Percentiles rank a stretch among this genome's conserved stretches.
These are phyloP conservation scores for Adelges cooleyi DNA, from an alignment of 1,140 invertebrate genomes.

Conservation along the genomic window DNA sequence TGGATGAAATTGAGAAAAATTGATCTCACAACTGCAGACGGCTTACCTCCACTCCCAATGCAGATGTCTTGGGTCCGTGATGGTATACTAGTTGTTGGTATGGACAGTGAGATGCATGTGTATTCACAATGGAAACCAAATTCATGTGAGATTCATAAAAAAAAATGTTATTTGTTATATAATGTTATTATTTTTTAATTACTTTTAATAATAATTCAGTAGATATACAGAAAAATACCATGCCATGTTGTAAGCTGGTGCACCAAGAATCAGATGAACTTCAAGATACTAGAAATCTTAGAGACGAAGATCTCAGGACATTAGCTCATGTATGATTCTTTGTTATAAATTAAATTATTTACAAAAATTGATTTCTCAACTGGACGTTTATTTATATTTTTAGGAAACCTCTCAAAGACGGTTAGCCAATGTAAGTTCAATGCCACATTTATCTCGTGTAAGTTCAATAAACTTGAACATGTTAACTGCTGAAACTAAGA, in stretches of 20 bases:
- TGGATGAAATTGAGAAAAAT: conserved; percentile 95
- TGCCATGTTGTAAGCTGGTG: conserved; percentile 31
- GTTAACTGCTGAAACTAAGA: conserved; percentile 54
- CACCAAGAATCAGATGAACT: conserved; percentile 49
- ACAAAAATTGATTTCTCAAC: not conserved
- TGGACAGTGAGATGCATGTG: conserved; percentile 99
- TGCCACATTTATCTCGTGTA: conserved; percentile 65
- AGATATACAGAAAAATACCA: conserved; percentile 22
- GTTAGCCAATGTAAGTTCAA: conserved; percentile 58
- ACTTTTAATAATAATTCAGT: not conserved
- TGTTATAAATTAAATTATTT: not conserved
- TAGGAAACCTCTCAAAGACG: conserved; percentile 54
- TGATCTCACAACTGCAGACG: conserved; percentile 85
- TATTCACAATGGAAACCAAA: conserved; percentile 95
- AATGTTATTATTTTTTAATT: too few relatives aligned
- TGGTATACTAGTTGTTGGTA: conserved; percentile 93
- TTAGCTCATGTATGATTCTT: conserved; percentile 42
- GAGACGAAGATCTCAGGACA: conserved; percentile 66
- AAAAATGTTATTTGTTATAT: too few relatives aligned
- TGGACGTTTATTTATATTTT: conserved; percentile 3
- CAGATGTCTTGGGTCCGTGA: conserved; percentile 97
- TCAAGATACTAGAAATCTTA: conserved; percentile 58
- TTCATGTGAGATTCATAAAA: conserved; percentile 35
- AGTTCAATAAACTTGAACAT: conserved; percentile 71
- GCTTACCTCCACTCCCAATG: conserved; percentile 90